A percentile compares a stretch with the other conserved stretches of the same genome.
Evolutionary conservation across 2,888 invertebrate species (phyloP).

Genomic region (Drosophila tripunctata): DNA sequence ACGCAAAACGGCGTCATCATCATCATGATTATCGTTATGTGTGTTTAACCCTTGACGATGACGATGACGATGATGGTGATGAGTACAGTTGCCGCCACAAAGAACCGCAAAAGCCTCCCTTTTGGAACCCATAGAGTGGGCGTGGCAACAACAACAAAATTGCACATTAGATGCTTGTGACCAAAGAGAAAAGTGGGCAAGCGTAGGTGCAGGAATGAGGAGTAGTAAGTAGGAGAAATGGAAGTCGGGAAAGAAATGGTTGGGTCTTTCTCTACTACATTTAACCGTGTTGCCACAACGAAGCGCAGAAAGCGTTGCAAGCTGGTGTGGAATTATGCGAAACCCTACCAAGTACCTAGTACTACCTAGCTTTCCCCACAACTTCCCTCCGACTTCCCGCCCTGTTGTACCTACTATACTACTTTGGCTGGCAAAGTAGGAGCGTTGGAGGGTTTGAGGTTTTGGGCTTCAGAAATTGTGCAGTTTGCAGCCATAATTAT

Average conservation of each 20-base stretch:
- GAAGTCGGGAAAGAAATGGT: background rate
- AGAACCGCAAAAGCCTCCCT: background rate
- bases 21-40: background rate
- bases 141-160: conserved; percentile 58
- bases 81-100: conserved; percentile 24
- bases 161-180: conserved; percentile 57
- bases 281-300: conserved; percentile 16
- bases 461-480: conserved; percentile 61
- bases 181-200: background rate
- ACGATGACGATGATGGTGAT: too few relatives aligned
- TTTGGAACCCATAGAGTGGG: conserved; percentile 35
- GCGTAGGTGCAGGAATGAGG: background rate
- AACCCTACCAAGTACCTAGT: background rate
- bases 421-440: background rate
- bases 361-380: background rate
- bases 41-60: conserved; percentile 13
- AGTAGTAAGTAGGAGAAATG: background rate
- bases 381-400: background rate
- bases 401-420: background rate
- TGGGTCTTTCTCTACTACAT: background rate
- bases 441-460: conserved; percentile 6
- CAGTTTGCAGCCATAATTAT: conserved; percentile 79
- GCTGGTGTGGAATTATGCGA: conserved; percentile 46
- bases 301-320: conserved; percentile 53
- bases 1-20: background rate